Percentiles rank a stretch among this genome's conserved stretches.
phyloP scores from a whole-genome alignment of 2,113 vertebrate species.

The Sigmodon hispidus region DNA sequence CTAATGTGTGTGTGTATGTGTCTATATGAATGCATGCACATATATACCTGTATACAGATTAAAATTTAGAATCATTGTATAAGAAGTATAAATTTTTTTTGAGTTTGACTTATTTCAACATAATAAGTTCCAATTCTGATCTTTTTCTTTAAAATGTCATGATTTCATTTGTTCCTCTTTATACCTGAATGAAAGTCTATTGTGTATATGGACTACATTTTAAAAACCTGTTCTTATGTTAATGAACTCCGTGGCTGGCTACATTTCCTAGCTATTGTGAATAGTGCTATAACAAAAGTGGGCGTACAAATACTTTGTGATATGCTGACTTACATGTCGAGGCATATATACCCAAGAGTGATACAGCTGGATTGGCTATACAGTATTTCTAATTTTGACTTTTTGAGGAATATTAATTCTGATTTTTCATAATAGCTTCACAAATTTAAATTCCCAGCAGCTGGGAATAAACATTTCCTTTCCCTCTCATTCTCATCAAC shows the following conservation, averaged over 20 bases:
- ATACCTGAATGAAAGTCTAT: not conserved
- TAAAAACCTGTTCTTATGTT: not conserved
- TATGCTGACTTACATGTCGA: not conserved
- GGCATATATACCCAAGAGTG: not conserved
- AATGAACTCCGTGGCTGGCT: not conserved
- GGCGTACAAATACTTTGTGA: too few relatives aligned
- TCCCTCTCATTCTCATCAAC: not conserved
- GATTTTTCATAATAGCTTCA: not conserved
- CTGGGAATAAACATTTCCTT: not conserved
- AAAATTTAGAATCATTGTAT: not conserved
- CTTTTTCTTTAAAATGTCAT: not conserved
- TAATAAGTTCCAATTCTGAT: not conserved
- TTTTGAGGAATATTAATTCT: not conserved
- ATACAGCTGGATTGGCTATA: not conserved
- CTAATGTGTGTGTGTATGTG: not conserved
- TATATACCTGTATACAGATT: not conserved
- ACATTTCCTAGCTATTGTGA: not conserved
- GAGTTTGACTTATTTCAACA: not conserved
- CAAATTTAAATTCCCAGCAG: not conserved
- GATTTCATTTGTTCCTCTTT: not conserved
- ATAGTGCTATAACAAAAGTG: not conserved
- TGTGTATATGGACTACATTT: not conserved
- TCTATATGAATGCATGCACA: not conserved
- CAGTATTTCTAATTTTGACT: not conserved
- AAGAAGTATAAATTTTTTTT: not conserved